Conservation (phyloP, 2,888 invertebrate genomes). For the Drosophila glabriapex region DNA sequence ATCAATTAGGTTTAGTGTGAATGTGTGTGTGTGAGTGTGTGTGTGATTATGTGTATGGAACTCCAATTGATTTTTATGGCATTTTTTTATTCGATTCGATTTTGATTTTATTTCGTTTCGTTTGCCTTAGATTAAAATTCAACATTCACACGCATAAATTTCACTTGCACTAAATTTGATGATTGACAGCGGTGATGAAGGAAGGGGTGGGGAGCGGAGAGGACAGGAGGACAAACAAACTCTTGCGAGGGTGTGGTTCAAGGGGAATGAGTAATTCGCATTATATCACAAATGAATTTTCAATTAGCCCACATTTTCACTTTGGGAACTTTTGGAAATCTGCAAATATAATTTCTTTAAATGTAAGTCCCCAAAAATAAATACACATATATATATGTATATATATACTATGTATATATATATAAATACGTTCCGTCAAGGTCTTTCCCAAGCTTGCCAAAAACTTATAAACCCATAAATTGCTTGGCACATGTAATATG, state of each 20-base stretch:
- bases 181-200: neutral
- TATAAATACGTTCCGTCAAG: conserved; percentile 31
- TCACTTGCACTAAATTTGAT: conserved; percentile 74
- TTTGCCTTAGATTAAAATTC: conserved; percentile 63
- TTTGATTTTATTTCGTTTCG: conserved; percentile 43
- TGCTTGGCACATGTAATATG: conserved; percentile 28
- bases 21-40: neutral
- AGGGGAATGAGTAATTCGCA: conserved; percentile 43
- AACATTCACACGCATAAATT: conserved; percentile 77
- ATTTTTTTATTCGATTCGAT: conserved; percentile 29
- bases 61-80: conserved; percentile 33
- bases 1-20: conserved; percentile 47
- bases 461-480: conserved; percentile 31
- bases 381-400: neutral
- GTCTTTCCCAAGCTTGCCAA: conserved; percentile 46
- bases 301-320: conserved; percentile 68
- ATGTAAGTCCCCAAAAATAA: neutral
- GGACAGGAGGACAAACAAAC: neutral
- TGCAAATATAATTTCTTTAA: conserved; percentile 10
- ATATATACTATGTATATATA: neutral
- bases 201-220: neutral
- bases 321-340: conserved; percentile 49
- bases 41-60: neutral
- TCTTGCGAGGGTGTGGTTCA: neutral
- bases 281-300: conserved; percentile 48